Base-by-base conservation (phyloP, 2,797 vertebrate genomes). In the Sebastes cheni region DNA sequence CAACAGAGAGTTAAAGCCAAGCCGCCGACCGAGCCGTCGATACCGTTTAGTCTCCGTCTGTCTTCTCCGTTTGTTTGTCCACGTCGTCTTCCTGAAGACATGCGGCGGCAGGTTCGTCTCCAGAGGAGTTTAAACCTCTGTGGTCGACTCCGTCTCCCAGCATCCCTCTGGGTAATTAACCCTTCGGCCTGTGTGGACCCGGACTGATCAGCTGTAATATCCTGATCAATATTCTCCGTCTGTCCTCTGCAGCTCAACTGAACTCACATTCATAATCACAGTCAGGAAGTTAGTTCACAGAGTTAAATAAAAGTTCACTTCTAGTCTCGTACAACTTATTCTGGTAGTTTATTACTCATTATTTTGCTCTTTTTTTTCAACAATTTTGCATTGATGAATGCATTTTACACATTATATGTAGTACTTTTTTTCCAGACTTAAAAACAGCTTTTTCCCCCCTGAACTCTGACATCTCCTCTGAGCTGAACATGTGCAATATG, bases 81-180 rank as follows among this genome's bases (percentile, higher is more conserved):
- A 54, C 34, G 3, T 18, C 25, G n/a, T 73, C 66, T 56, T 87
- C 75, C 70, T 76, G 85, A 75, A 86, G 83, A 81, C 68, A 58
- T 42, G 74, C 67, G 6, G 2, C 9, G 30, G 61, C 78, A 66
- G 81, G n/a, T 67, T 60, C 2, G 39, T 74, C 88, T 89, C 85
- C 72, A 1, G 84, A 86, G 84, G 80, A 79, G 79, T 30, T 60
- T 39, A 46, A 65, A 71, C 65, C 87, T 69, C 76, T 2, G 68
- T 0, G 78, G 72, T 76, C 20, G 61, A 61, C 82, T 90, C 20
- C 79, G 80, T 85, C 84, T 90, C 88, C 81, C 86, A 84, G 91
- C 90, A 93, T 92, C 77, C 76, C 79, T 83, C 65, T 74, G 78
- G 30, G 84, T 67, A 68, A 89, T 92, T 92, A 91, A 91, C 89